Percentiles rank a stretch among this genome's conserved stretches.
These are phyloP conservation scores for Teleopsis dalmanni DNA, from an alignment of 1,140 invertebrate genomes.

Conservation along the genomic window DNA sequence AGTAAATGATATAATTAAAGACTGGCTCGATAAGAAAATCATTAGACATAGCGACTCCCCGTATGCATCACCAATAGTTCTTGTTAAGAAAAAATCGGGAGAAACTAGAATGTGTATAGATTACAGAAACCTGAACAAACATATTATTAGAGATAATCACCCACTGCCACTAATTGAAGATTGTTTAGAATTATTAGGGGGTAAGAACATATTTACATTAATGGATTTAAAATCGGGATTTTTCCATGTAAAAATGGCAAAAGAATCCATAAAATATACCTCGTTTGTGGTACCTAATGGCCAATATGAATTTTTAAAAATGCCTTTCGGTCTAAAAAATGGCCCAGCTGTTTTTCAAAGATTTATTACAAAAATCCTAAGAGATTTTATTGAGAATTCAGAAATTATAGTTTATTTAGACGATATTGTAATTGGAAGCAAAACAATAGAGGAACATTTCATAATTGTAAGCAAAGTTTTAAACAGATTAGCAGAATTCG, in stretches of 20 bases:
- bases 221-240: constrained; percentile 25
- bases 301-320: constrained; percentile 28
- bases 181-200: constrained; percentile 19
- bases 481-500: constrained; percentile 6
- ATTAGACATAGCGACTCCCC: constrained; percentile 17
- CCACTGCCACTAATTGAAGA: constrained; percentile 48
- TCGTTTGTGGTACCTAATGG: constrained; percentile 34
- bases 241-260: constrained; percentile 20
- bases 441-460: neutral
- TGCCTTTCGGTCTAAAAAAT: constrained; percentile 25
- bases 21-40: constrained; percentile 14
- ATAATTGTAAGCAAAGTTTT: neutral
- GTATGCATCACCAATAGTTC: constrained; percentile 21
- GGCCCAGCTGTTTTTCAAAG: constrained; percentile 5
- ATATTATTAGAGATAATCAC: constrained; percentile 11
- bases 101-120: constrained; percentile 25
- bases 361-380: constrained; percentile 2
- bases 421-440: neutral
- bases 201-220: constrained; percentile 18
- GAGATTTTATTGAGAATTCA: neutral
- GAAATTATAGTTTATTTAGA: constrained; percentile 1
- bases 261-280: constrained; percentile 25
- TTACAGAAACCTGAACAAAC: constrained; percentile 29
- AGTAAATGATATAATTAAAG: constrained; percentile 12
- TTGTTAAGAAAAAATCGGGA: constrained; percentile 27